Percentiles rank a stretch among this genome's conserved stretches.
Evolutionary conservation across 2,797 vertebrate species (phyloP).

Genomic region (Poecilia wingei): DNA sequence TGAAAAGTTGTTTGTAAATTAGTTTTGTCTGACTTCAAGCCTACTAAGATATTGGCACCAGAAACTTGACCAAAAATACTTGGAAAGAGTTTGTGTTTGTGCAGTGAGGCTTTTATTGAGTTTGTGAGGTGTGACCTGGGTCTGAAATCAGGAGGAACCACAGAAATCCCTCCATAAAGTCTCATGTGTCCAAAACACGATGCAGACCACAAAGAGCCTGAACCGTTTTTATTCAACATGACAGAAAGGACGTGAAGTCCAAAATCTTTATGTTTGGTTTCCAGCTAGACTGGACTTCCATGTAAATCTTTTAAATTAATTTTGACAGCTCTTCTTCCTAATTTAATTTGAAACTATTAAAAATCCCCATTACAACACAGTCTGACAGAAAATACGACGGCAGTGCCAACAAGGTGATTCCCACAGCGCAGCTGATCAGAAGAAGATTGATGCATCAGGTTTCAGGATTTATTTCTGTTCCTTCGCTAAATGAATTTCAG

Average conservation of each 20-base stretch:
- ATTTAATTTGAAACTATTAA: neutral
- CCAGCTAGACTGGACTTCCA: neutral
- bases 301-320: neutral
- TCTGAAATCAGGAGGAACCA: neutral
- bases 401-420: neutral
- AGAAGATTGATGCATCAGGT: neutral
- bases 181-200: neutral
- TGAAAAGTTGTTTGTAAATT: too few species aligned
- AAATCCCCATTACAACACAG: neutral
- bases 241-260: neutral
- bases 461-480: neutral
- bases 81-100: too few species aligned
- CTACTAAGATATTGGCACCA: too few species aligned
- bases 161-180: slow-evolving; percentile 3
- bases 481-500: neutral
- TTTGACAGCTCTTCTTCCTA: neutral
- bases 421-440: neutral
- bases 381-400: neutral
- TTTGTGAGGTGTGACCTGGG: neutral
- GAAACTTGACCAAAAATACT: too few species aligned
- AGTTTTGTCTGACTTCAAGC: too few species aligned
- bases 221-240: neutral
- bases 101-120: neutral
- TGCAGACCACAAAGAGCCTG: neutral
- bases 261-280: neutral